Percentiles rank a stretch among this genome's conserved stretches.
Conservation (phyloP, 2,888 invertebrate genomes). For the Drosophila percnosoma region DNA sequence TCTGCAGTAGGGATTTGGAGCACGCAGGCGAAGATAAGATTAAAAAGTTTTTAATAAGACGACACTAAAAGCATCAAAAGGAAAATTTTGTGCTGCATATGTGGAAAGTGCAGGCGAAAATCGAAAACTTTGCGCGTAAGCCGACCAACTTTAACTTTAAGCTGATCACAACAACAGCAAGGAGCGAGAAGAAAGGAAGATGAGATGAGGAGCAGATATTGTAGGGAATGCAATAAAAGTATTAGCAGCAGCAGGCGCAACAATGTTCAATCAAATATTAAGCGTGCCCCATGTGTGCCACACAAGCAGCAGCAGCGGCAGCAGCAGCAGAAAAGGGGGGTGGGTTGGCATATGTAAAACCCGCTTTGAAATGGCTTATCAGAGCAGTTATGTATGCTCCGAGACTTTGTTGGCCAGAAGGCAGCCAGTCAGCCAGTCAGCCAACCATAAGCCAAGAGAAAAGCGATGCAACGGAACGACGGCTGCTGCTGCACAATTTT, state of each 20-base stretch:
- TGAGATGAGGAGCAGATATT: slow-evolving; percentile 1
- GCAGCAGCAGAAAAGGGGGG: background rate
- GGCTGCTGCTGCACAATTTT: slow-evolving; percentile 56
- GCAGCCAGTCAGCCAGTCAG: slow-evolving; percentile 36
- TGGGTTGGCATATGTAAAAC: slow-evolving; percentile 73
- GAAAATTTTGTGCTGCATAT: slow-evolving; percentile 62
- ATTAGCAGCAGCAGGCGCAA: slow-evolving; percentile 62
- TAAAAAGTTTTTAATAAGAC: slow-evolving; percentile 77
- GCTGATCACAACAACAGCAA: slow-evolving; percentile 24
- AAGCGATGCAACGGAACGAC: slow-evolving; percentile 59
- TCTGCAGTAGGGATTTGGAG: background rate
- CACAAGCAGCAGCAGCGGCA: slow-evolving; percentile 11
- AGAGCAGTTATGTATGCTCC: slow-evolving; percentile 46
- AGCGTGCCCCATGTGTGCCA: slow-evolving; percentile 36
- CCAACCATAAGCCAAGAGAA: slow-evolving; percentile 71
- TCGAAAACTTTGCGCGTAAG: slow-evolving; percentile 49
- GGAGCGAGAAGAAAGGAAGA: background rate
- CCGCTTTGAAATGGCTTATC: slow-evolving; percentile 75
- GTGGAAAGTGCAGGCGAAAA: slow-evolving; percentile 49
- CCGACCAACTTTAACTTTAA: slow-evolving; percentile 35
- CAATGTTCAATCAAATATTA: slow-evolving; percentile 79
- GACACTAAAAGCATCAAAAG: slow-evolving; percentile 79
- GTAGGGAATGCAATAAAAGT: slow-evolving; percentile 71
- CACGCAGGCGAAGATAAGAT: slow-evolving; percentile 54
- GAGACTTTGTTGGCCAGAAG: slow-evolving; percentile 54